Evolutionary conservation across 92 coral and sea anemone species (phyloP).

Genomic region (Hydrozoanthus gracilis): DNA sequence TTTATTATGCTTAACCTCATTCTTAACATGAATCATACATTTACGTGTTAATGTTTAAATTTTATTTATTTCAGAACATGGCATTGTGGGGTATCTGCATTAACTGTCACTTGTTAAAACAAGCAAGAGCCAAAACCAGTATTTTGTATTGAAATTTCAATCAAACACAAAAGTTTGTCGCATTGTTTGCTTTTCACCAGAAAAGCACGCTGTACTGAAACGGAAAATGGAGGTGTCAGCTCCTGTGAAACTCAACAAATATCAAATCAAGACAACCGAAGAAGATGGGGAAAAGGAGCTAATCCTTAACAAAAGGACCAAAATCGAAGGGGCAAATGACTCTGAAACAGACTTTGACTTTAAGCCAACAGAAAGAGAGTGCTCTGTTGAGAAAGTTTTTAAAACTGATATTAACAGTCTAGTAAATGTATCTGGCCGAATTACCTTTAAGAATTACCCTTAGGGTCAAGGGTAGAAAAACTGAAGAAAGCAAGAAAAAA

Average conservation of each 20-base stretch:
- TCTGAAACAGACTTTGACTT: no score
- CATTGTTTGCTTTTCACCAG: constrained; percentile 52
- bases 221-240: constrained; percentile 28
- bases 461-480: no score
- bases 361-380: no score
- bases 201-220: constrained; percentile 33
- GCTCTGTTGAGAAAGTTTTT: no score
- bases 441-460: no score
- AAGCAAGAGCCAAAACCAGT: constrained; percentile 39
- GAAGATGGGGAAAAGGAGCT: constrained; percentile 31
- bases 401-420: no score
- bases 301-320: constrained; percentile 69
- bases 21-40: not conserved
- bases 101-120: constrained; percentile 38
- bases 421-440: no score
- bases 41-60: not conserved
- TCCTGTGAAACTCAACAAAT: constrained; percentile 43
- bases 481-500: no score
- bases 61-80: constrained; percentile 10
- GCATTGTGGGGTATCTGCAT: constrained; percentile 35
- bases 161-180: constrained; percentile 30
- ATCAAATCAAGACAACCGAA: constrained; percentile 35
- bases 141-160: constrained; percentile 41
- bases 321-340: constrained; percentile 55
- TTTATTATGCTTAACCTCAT: not conserved